Percentiles rank a stretch among this genome's conserved stretches.
Evolutionary conservation across 2,113 vertebrate genomes (phyloP).

Genomic region (Xenopus borealis): DNA sequence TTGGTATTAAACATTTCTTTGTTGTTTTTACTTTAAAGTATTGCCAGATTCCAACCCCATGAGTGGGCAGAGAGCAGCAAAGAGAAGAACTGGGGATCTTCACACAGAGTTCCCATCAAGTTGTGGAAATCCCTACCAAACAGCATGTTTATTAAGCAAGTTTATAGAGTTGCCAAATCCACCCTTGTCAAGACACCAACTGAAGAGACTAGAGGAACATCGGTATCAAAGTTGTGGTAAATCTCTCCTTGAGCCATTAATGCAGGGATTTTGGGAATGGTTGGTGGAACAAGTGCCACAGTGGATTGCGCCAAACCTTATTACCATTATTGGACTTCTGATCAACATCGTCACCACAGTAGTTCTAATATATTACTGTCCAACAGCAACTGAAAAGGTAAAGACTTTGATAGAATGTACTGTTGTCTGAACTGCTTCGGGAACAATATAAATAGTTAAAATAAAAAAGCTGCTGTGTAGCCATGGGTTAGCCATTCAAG

Average conservation of each 20-base stretch:
- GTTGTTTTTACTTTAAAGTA: too few relatives aligned
- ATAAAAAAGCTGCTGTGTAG: too few relatives aligned
- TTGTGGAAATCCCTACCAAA: slow-evolving; percentile 55
- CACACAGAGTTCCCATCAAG: slow-evolving; percentile 59
- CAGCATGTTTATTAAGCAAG: slow-evolving; percentile 69
- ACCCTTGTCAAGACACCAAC: slow-evolving; percentile 86
- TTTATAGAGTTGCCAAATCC: slow-evolving; percentile 86
- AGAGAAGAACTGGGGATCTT: slow-evolving; percentile 66
- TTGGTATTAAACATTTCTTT: too few relatives aligned
- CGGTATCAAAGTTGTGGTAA: slow-evolving; percentile 89
- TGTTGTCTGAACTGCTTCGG: not conserved
- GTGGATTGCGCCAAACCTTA: slow-evolving; percentile 96
- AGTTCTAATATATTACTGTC: slow-evolving; percentile 90
- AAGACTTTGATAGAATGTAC: slow-evolving; percentile 34
- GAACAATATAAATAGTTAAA: too few relatives aligned
- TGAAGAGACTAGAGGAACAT: slow-evolving; percentile 95
- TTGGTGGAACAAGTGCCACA: slow-evolving; percentile 83
- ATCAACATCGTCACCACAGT: slow-evolving; percentile 94
- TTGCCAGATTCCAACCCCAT: slow-evolving; percentile 53
- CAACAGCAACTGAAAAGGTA: slow-evolving; percentile 95
- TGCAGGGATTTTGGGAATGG: slow-evolving; percentile 98
- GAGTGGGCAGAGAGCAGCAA: slow-evolving; percentile 63
- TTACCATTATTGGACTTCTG: slow-evolving; percentile 90
- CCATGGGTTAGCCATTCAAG: too few relatives aligned
- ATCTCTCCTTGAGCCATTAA: slow-evolving; percentile 92